Conservation (phyloP, 1,140 invertebrate genomes). For the Drosophila quadrilineata region DNA sequence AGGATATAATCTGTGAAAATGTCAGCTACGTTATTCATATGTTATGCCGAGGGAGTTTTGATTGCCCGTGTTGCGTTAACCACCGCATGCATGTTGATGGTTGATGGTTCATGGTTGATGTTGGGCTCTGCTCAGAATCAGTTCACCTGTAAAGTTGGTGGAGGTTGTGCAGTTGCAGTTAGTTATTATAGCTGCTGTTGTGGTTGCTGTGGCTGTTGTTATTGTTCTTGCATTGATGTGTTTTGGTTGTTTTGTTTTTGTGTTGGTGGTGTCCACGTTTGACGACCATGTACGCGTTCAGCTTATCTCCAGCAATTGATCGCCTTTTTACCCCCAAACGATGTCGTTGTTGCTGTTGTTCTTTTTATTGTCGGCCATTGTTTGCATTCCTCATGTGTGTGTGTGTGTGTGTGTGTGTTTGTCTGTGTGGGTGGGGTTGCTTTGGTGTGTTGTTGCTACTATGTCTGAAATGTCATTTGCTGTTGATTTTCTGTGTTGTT, state of each 20-base stretch:
- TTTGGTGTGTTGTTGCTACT: no score
- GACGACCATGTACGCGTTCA: slow-evolving; percentile 27
- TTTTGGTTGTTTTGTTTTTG: slow-evolving; percentile 36
- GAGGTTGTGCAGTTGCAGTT: slow-evolving; percentile 15
- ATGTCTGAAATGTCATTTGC: slow-evolving; percentile 68
- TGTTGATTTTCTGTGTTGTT: slow-evolving; percentile 19
- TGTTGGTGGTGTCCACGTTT: slow-evolving; percentile 23
- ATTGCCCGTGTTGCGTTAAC: neutral
- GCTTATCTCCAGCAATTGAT: slow-evolving; percentile 77
- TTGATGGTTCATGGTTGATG: neutral
- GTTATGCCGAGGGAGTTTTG: slow-evolving; percentile 12
- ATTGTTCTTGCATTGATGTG: slow-evolving; percentile 16
- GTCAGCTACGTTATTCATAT: slow-evolving; percentile 56
- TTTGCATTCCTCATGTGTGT: slow-evolving; percentile 61
- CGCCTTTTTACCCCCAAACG: slow-evolving; percentile 47
- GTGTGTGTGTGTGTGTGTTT: slow-evolving; percentile 11
- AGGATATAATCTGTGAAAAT: slow-evolving; percentile 62
- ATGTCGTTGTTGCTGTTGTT: slow-evolving; percentile 23
- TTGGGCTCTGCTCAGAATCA: slow-evolving; percentile 13
- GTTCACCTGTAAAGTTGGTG: slow-evolving; percentile 19
- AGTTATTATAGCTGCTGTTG: neutral
- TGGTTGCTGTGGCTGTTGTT: neutral
- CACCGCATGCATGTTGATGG: slow-evolving; percentile 11
- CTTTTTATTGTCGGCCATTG: slow-evolving; percentile 59
- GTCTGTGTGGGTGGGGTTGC: slow-evolving; percentile 11